Base-by-base conservation (phyloP, 2,797 vertebrate species). In the Falco rusticolus region DNA sequence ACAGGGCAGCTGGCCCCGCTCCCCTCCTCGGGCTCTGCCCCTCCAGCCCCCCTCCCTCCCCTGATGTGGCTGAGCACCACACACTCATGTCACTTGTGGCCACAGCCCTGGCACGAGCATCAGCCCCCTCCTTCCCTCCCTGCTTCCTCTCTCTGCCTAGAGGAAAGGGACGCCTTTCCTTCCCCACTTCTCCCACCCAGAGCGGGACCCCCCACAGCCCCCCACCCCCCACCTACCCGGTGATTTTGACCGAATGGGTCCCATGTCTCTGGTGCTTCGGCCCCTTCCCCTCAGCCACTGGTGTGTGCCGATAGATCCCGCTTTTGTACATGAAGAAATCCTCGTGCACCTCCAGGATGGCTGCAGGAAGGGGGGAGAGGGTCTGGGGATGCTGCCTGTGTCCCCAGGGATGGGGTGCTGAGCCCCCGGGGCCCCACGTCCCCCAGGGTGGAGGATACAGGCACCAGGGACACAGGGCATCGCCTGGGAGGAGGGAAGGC, bases 331-430 rank as follows among this genome's bases (percentile, higher is more conserved):
- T 97, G 97, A 99, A 99, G 98, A 99, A 99, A 97, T 99, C 99
- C 96, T 99, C 99, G 0, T 99, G 99, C 74, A 99, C 99, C 93
- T 99, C 99, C 99, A 99, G 98, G 95, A 99, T 99, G 60, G 99
- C 99, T 99, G 98, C 4, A 15, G 92, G 61, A 18, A 41, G 6
- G 12, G 20, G 37, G 24, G 20, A 82, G 3, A 60, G 22, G 41
- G 6, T 10, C 6, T 84, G 87, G 54, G 85, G 39, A 47, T 20
- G 3, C 11, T 0, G 69, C 7, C 12, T 15, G 3, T 28, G 33
- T 21, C 54, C 86, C 10, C 1, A 8, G 51, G 57, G n/a, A 41
- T 0, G 3, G 28, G 57, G 5, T 3, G 2, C 34, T 8, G 1
- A 37, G 51, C 19, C 28, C 39, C 39, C 1, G 0, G 29, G 12